Evolutionary conservation across 2,888 invertebrate genomes (phyloP).

Genomic region (Eudasyphora cyanicolor): DNA sequence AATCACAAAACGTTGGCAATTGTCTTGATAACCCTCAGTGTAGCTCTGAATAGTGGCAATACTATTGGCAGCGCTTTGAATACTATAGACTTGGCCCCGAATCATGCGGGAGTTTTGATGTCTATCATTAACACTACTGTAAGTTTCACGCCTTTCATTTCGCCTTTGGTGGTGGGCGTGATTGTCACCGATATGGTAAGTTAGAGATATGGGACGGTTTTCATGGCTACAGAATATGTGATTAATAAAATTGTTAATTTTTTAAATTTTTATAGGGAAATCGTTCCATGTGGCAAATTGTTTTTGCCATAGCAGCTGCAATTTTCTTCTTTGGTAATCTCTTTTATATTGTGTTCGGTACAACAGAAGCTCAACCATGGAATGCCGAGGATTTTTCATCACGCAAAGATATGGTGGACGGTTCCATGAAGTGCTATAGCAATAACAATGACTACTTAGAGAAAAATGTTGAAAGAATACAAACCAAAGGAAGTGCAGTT

Average conservation of each 20-base stretch:
- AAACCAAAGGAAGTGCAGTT: no score
- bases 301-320: slow-evolving; percentile 86
- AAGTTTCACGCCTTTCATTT: slow-evolving; percentile 82
- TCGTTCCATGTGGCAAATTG: slow-evolving; percentile 85
- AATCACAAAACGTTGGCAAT: slow-evolving; percentile 79
- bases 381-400: slow-evolving; percentile 82
- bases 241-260: neutral
- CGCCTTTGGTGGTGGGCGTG: slow-evolving; percentile 82
- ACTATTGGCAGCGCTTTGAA: slow-evolving; percentile 80
- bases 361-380: slow-evolving; percentile 86
- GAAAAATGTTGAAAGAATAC: no score
- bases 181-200: slow-evolving; percentile 78
- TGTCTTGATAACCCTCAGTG: slow-evolving; percentile 81
- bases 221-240: no score
- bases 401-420: slow-evolving; percentile 65
- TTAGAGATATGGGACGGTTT: neutral
- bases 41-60: slow-evolving; percentile 80
- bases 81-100: slow-evolving; percentile 84
- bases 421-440: no score
- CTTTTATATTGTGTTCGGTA: slow-evolving; percentile 85
- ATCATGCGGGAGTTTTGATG: slow-evolving; percentile 84
- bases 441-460: no score
- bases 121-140: slow-evolving; percentile 83
- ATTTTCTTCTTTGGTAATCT: slow-evolving; percentile 86
- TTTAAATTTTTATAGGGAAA: slow-evolving; percentile 75